Evolutionary conservation across 1,140 invertebrate genomes (phyloP).

Genomic region (Hylyphantes graminicola): DNA sequence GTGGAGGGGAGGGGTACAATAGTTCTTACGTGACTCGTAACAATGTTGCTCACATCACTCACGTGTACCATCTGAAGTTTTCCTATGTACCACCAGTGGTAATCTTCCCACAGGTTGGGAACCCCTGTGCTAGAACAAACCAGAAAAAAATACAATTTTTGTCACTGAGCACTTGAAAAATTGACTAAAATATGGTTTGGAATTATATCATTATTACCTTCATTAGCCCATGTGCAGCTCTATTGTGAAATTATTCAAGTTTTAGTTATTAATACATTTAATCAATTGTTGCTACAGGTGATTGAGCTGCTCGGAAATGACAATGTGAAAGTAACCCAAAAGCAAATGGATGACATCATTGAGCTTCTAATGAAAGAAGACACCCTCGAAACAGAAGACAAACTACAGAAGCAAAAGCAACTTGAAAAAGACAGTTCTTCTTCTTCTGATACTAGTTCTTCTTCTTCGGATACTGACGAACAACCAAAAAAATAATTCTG

Average conservation of each 20-base stretch:
- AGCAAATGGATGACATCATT: conserved; percentile 89
- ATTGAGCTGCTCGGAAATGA: conserved; percentile 91
- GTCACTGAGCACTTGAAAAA: neutral
- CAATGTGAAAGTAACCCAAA: conserved; percentile 85
- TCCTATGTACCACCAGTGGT: too few species aligned
- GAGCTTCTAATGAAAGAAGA: conserved; percentile 90
- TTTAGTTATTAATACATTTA: neutral
- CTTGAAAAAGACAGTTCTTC: conserved; percentile 6
- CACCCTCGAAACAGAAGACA: conserved; percentile 85
- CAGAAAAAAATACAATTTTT: neutral
- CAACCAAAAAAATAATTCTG: too few species aligned
- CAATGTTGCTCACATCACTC: too few species aligned
- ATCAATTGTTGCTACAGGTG: conserved; percentile 74
- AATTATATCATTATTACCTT: neutral
- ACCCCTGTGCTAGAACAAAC: too few species aligned
- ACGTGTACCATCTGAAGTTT: too few species aligned
- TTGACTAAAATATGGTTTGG: neutral
- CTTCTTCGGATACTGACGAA: too few species aligned
- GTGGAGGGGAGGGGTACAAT: too few species aligned
- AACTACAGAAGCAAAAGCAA: conserved; percentile 65
- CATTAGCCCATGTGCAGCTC: neutral
- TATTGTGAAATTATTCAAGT: neutral
- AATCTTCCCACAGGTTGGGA: too few species aligned
- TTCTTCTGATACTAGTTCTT: too few species aligned
- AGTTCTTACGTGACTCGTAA: too few species aligned